Evolutionary conservation across 2,113 vertebrate genomes (phyloP).

Genomic region (Brachyhypopomus gauderio): DNA sequence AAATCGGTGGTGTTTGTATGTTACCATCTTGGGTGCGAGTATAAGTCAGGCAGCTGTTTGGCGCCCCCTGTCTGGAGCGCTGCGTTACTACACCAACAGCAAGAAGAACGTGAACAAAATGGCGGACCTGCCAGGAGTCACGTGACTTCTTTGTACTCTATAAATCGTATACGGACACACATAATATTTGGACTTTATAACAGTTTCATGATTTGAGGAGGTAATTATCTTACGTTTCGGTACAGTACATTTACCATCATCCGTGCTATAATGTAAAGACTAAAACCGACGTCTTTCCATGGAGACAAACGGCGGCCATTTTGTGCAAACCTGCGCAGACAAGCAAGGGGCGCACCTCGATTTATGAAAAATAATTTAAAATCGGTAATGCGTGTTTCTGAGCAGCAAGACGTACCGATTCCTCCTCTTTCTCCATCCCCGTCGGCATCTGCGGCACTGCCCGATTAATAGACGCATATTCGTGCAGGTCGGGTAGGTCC

Average conservation of each 20-base stretch:
- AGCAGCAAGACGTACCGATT: constrained; percentile 89
- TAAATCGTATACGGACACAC: constrained; percentile 55
- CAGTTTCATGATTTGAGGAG: background rate
- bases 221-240: background rate
- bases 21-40: too few relatives aligned
- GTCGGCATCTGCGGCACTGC: constrained; percentile 98
- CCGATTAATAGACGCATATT: constrained; percentile 98
- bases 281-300: constrained; percentile 67
- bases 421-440: constrained; percentile 98
- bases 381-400: constrained; percentile 52
- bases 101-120: constrained; percentile 82
- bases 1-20: too few relatives aligned
- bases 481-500: constrained; percentile 97
- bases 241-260: background rate
- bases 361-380: constrained; percentile 66
- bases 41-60: background rate
- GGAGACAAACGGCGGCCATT: constrained; percentile 86
- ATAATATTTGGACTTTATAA: constrained; percentile 49
- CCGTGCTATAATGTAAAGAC: background rate
- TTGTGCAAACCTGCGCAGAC: constrained; percentile 87
- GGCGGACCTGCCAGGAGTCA: constrained; percentile 82
- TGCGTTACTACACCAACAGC: constrained; percentile 66
- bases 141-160: constrained; percentile 93
- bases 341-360: constrained; percentile 72
- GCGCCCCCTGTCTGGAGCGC: constrained; percentile 61